A percentile compares a stretch with the other conserved stretches of the same genome.
phyloP scores from a whole-genome alignment of 2,113 vertebrate species.

The Ophiodon elongatus region DNA sequence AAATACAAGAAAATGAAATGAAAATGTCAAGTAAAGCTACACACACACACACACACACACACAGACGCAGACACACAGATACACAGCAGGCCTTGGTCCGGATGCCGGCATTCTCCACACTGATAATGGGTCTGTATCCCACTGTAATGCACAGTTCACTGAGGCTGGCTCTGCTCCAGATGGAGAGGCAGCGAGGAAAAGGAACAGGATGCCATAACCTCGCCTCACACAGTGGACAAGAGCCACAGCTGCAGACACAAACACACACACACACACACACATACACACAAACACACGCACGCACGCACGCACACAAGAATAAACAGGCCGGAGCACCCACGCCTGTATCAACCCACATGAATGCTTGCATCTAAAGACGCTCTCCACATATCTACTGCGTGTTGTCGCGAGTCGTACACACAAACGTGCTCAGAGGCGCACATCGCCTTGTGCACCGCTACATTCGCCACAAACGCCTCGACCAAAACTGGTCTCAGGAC shows the following conservation, averaged over 20 bases:
- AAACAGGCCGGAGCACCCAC: slow-evolving; percentile 54
- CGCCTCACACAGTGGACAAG: slow-evolving; percentile 63
- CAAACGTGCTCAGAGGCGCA: background rate
- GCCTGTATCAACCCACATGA: slow-evolving; percentile 56
- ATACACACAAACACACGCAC: slow-evolving; percentile 39
- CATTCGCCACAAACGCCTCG: background rate
- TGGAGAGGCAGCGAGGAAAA: slow-evolving; percentile 69
- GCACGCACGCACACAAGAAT: slow-evolving; percentile 26
- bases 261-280: slow-evolving; percentile 40
- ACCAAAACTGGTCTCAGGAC: background rate
- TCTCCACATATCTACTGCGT: background rate
- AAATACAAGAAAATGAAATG: no score
- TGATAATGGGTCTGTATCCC: slow-evolving; percentile 64
- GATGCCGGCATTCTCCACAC: slow-evolving; percentile 62
- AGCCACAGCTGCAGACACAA: slow-evolving; percentile 71
- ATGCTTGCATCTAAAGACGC: slow-evolving; percentile 29
- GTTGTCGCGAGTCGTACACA: background rate
- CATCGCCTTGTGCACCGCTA: background rate
- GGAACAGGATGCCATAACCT: slow-evolving; percentile 79
- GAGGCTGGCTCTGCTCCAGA: slow-evolving; percentile 69
- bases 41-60: slow-evolving; percentile 31
- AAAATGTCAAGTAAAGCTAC: no score
- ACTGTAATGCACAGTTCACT: slow-evolving; percentile 70
- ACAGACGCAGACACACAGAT: slow-evolving; percentile 18
- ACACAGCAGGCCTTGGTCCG: slow-evolving; percentile 45